Conservation (phyloP, 2,797 vertebrate genomes). For the Hydrocynus forskahlii region DNA sequence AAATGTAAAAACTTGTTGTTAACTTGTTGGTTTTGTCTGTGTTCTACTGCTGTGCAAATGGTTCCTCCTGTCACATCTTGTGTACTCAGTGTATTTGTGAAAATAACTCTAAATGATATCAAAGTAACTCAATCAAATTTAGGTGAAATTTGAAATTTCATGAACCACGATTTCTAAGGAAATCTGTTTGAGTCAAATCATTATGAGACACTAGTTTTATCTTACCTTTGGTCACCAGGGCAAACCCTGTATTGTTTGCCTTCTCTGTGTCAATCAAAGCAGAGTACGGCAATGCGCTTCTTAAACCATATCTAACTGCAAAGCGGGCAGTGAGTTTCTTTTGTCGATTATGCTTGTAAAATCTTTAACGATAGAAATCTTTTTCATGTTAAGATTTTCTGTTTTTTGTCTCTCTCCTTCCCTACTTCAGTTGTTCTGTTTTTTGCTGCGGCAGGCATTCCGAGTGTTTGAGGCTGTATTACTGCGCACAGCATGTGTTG, state of each 20-base stretch:
- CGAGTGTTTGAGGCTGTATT: constrained; percentile 64
- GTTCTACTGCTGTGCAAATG: too few species aligned
- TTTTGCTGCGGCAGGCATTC: constrained; percentile 61
- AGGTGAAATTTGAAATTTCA: background rate
- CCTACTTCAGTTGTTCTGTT: constrained; percentile 10
- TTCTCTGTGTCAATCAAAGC: background rate
- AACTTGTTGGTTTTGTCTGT: too few species aligned
- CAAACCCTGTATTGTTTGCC: constrained; percentile 42
- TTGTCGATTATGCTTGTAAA: background rate
- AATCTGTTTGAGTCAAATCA: background rate
- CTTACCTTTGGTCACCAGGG: constrained; percentile 53
- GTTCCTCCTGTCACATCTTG: too few species aligned
- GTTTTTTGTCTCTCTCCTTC: background rate
- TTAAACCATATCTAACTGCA: background rate
- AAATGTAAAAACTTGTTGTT: too few species aligned
- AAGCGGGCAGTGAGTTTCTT: background rate
- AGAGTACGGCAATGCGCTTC: background rate
- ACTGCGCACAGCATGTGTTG: constrained; percentile 58
- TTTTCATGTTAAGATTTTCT: constrained; percentile 30
- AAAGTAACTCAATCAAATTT: background rate
- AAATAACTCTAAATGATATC: too few species aligned
- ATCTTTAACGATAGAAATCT: background rate
- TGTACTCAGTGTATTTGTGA: too few species aligned
- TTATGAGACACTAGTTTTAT: constrained; percentile 47
- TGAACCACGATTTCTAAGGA: background rate